Evolutionary conservation across 2,888 invertebrate genomes (phyloP), one percentile per base, ranked within the genome.

Genomic region (Gortyna flavago): DNA sequence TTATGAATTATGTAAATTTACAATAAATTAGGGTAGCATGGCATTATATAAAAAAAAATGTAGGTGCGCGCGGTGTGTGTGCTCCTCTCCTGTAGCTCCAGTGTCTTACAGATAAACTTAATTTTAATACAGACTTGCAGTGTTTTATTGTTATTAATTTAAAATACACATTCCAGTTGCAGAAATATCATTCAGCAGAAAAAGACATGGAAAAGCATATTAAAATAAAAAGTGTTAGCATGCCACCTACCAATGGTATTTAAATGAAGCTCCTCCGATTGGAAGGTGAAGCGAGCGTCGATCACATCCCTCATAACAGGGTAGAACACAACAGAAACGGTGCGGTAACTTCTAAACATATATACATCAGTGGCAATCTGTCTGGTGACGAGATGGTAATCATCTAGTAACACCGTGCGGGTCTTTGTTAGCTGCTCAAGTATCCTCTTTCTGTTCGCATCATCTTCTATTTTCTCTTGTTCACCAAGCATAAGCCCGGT

Each of bases 241-340:
- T 70, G 73, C 67, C 85, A 94, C 95, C 90, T 93, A 97, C 97
- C 97, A 91, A 97, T 95, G 81, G 93, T 95, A 92, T 97, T 97
- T 85, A 96, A 90, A 90, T 97, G 97, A 44, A 97, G 93, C 85
- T 97, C 96, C 88, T 97, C 97, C 16, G 96, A 95, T 88, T 95
- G 95, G 88, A 97, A 96, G n/a, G 94, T 95, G 90, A 97, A 96
- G 74, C 93, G 94, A 77, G 96, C 97, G 83, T 95, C 95, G 44
- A 92, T 92, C 44, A 96, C 94, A 88, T 96, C 96, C 87, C 92
- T 93, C 89, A 92, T 92, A 61, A 97, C 89, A 62, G 93, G 93
- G 88, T 95, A 97, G 89, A 95, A 95, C 74, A 97, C 90, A 85
- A 97, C 94, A 79, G 96, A 95, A 51, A 97, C 96, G 13, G 96